Conservation (phyloP, 2,113 vertebrate species). For the Pimephales promelas region DNA sequence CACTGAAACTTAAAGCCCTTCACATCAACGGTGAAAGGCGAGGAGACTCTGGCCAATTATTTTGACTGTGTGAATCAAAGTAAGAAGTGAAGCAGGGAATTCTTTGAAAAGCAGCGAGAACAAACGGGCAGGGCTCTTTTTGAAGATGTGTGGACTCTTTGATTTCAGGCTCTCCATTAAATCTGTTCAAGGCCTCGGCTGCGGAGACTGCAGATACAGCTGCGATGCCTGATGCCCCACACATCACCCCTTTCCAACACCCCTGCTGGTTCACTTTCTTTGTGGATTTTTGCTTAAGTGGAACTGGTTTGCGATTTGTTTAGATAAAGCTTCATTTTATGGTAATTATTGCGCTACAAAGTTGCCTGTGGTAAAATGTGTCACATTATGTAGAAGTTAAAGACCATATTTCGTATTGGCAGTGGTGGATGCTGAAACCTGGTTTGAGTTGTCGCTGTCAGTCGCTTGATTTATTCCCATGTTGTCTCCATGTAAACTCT, state of each 20-base stretch:
- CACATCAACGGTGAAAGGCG: neutral
- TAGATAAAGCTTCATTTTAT: conserved; percentile 1
- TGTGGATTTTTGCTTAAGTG: neutral
- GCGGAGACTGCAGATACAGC: neutral
- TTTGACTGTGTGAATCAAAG: conserved; percentile 34
- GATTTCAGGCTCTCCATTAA: conserved; percentile 47
- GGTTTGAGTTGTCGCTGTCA: neutral
- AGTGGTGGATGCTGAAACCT: neutral
- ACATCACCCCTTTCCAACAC: neutral
- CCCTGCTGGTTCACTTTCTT: neutral
- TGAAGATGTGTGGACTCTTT: conserved; percentile 45
- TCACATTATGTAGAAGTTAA: neutral
- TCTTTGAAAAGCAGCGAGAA: neutral
- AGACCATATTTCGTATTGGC: neutral
- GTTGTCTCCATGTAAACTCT: neutral
- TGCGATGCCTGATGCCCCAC: conserved; percentile 11
- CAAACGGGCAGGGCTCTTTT: conserved; percentile 34
- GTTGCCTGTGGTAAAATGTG: neutral
- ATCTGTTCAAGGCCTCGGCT: conserved; percentile 26
- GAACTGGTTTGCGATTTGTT: neutral
- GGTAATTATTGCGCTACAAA: neutral
- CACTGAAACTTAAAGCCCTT: neutral
- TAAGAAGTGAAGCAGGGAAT: conserved; percentile 35
- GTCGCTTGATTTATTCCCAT: conserved; percentile 4
- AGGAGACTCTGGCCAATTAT: conserved; percentile 42